Evolutionary conservation across 2,888 invertebrate genomes (phyloP), one percentile per base, ranked within the genome.

Genomic region (Neuroscelio doddi): DNA sequence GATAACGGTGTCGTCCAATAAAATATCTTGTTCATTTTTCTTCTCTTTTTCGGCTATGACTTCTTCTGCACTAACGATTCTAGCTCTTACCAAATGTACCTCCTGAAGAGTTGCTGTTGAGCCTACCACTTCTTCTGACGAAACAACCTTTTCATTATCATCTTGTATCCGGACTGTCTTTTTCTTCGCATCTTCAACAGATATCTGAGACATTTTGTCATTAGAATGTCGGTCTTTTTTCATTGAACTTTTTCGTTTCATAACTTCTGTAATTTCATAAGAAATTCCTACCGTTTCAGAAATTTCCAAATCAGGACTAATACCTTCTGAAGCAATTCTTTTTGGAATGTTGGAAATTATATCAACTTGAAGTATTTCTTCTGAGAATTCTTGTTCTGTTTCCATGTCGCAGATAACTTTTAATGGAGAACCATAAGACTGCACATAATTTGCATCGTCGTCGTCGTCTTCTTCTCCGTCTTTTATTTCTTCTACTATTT

Each of bases 51-150:
- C 83, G 27, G 85, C 85, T 1, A 73, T 75, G 53, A 85, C 80
- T 62, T 87, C 86, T 24, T 79, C 76, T 0, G 76, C 74, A 0
- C 72, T 75, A 47, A 78, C 72, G 50, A 79, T 80, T 38, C 75
- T 77, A 1, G 79, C 80, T 9, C 68, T 77, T 5, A 81, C 79
- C 32, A 80, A 49, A 38, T 79, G 78, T 0, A 76, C 72, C 16
- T 77, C 74, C 1, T 78, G 76, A 5, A 76, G 5, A n/a, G n/a
- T n/a, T 5, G 16, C 10, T 49, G 38, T 1, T 21, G 34, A 5
- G 0, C 26, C 34, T 0, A 21, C 21, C 21, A 21, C 16, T 15
- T 42, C 26, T 9, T 30, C 46, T 5, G 21, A 12, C 39, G 39
- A 12, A 10, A 24, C 8, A 17, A 53, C 29, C 59, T 70, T 49